A percentile compares a stretch with the other conserved stretches of the same genome.
These are phyloP conservation scores for Calidris pygmaea DNA, from an alignment of 2,113 vertebrate species.

Conservation along the genomic window DNA sequence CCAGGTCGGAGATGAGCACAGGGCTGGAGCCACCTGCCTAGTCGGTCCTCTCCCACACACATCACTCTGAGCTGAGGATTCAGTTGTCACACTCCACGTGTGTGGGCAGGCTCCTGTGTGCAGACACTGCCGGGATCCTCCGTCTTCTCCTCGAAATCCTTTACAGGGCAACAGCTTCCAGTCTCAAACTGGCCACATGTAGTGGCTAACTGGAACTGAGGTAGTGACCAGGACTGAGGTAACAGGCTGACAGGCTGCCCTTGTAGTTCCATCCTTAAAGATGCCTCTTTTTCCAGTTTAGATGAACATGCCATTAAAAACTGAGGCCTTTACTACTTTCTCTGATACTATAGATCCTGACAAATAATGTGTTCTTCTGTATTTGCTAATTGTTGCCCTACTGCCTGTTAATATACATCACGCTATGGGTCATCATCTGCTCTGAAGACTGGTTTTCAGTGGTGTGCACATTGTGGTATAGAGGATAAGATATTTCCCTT, in stretches of 20 bases:
- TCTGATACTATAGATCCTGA: background rate
- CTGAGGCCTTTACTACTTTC: background rate
- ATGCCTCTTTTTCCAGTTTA: background rate
- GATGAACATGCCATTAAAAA: background rate
- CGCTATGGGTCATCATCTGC: background rate
- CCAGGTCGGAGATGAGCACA: fast-evolving
- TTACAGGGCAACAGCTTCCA: background rate
- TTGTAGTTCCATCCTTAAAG: background rate
- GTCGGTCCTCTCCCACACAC: background rate
- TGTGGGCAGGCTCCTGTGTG: fast-evolving
- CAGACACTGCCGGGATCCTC: background rate
- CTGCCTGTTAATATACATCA: background rate
- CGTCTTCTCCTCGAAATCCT: background rate
- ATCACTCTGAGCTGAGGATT: background rate
- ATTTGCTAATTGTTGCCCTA: background rate
- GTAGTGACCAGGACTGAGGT: background rate
- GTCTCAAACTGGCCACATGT: background rate
- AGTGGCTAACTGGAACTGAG: background rate
- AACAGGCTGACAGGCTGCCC: background rate
- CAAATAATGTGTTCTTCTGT: background rate
- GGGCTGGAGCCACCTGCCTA: background rate
- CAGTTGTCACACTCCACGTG: fast-evolving
- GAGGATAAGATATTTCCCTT: conserved; percentile 31
- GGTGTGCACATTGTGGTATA: background rate
- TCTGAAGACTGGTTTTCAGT: background rate